Evolutionary conservation across 2,797 vertebrate genomes (phyloP), one percentile per base, ranked within the genome.

Genomic region (Hafferia zeledoni): DNA sequence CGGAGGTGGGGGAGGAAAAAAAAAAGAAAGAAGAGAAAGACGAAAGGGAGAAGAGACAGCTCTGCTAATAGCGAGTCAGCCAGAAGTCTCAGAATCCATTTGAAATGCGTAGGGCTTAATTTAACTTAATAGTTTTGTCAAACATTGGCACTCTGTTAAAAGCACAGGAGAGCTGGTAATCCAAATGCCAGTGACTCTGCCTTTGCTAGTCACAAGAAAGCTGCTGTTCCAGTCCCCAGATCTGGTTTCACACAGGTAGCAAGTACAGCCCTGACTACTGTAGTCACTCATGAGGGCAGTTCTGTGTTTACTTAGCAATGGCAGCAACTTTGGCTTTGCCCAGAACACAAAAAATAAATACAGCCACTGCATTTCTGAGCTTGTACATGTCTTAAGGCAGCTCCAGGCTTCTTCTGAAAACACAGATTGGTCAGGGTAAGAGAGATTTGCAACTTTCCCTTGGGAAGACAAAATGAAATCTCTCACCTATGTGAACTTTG

Each of bases 91-190:
- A 10, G 17, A 92, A 92, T 93, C 83, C 93, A 93, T 96, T 93
- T 94, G 76, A 91, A 95, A 96, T 44, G 63, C 4, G 5, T 37
- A 95, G 85, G 78, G 85, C 81, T 96, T 96, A 95, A 97, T 97
- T 95, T 95, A 90, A 93, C 94, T 91, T 95, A 96, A 97, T 96
- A 93, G 94, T 95, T 95, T 96, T 95, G 96, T 96, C 95, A 97
- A 95, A 96, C 92, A 93, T 17, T 84, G 91, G 94, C 83, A 80
- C 87, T 89, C 93, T 65, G 82, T 94, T 94, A 94, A 95, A 94
- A 96, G 90, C 87, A 83, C 79, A 59, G 82, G 89, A 92, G 94
- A 93, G 79, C 84, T 93, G 84, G 95, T 92, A 92, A 95, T 92
- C 93, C 89, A 83, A 89, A 92, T 43, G 89, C 89, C 78, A 83